Evolutionary conservation across 2,888 invertebrate species (phyloP).

Genomic region (Lasioglossum leucozonium): DNA sequence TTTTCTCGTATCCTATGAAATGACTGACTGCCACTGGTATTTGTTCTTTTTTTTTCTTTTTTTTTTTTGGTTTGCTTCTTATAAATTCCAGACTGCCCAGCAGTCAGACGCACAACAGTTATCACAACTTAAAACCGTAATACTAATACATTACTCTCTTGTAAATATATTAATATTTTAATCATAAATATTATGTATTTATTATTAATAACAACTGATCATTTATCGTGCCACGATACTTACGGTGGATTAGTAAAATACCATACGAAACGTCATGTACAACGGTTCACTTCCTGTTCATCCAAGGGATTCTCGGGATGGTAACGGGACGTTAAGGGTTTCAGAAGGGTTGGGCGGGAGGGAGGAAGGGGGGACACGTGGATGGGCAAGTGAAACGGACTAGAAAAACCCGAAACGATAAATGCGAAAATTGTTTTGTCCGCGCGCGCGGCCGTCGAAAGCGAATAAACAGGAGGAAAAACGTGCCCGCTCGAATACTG

Average conservation of each 20-base stretch:
- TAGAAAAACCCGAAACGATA: constrained; percentile 68
- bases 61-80: constrained; percentile 40
- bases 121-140: constrained; percentile 80
- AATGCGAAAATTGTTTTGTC: constrained; percentile 66
- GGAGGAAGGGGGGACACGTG: background rate
- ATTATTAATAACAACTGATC: constrained; percentile 80
- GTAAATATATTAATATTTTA: constrained; percentile 82
- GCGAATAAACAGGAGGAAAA: constrained; percentile 52
- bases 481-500: constrained; percentile 61
- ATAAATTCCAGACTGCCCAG: constrained; percentile 82
- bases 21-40: constrained; percentile 80
- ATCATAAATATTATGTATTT: constrained; percentile 81
- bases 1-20: constrained; percentile 73
- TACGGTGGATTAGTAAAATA: constrained; percentile 85
- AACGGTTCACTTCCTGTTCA: constrained; percentile 83
- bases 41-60: constrained; percentile 29
- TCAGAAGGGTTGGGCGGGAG: too few relatives aligned
- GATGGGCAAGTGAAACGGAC: constrained; percentile 52
- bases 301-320: constrained; percentile 14
- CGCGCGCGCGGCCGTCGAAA: constrained; percentile 48
- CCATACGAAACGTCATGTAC: constrained; percentile 87
- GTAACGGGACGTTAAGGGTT: background rate
- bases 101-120: constrained; percentile 81
- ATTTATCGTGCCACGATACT: constrained; percentile 72
- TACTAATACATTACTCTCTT: constrained; percentile 80